Percentiles rank a stretch among this genome's conserved stretches.
Conservation (phyloP, 2,113 vertebrate species). For the Isichthys henryi region DNA sequence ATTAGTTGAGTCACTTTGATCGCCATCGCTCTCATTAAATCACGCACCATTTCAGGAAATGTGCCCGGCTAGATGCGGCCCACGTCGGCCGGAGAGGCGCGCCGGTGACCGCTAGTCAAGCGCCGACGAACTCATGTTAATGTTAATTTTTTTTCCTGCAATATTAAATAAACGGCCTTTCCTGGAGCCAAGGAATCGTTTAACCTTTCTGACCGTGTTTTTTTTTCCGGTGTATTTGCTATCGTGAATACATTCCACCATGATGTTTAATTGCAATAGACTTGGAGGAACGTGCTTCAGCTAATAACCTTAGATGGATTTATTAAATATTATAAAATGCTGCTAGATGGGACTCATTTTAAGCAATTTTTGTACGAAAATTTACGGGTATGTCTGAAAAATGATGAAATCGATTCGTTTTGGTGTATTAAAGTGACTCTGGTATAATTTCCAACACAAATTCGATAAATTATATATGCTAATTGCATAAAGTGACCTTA, state of each 20-base stretch:
- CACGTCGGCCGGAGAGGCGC: not conserved
- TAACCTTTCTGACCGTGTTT: not conserved
- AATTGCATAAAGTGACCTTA: not conserved
- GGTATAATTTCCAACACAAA: not conserved
- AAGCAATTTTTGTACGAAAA: not conserved
- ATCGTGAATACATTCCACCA: not conserved
- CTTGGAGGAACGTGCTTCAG: not conserved
- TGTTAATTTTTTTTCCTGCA: not conserved
- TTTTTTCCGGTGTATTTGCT: not conserved
- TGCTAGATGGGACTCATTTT: not conserved
- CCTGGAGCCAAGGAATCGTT: slow-evolving; percentile 3
- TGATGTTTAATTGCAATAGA: not conserved
- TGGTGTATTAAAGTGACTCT: not conserved
- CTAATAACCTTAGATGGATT: not conserved
- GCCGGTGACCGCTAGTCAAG: not conserved
- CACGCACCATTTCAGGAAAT: not conserved
- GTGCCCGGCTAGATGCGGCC: not conserved
- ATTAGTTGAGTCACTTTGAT: slow-evolving; percentile 3
- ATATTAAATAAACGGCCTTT: not conserved
- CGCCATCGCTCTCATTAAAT: not conserved
- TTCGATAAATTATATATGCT: not conserved
- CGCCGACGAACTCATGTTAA: not conserved
- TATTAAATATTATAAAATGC: not conserved
- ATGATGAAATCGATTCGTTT: not conserved
- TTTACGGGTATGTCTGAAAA: not conserved